Base-by-base conservation (phyloP, 2,888 invertebrate genomes). In the Coremacera marginata region DNA sequence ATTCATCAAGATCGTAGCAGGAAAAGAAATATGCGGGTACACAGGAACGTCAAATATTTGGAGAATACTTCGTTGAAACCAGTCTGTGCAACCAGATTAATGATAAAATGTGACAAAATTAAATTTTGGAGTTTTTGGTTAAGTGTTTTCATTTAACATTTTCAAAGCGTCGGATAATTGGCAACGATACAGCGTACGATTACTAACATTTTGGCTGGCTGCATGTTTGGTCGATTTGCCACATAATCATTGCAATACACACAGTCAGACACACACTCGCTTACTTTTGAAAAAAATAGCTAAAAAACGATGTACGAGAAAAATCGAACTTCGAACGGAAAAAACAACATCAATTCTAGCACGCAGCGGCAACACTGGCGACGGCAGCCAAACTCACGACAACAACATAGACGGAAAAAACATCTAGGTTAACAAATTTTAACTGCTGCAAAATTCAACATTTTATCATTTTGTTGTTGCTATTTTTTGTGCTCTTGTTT, bases 381-480 rank as follows among this genome's bases (percentile, higher is more conserved):
- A 65, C 60, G 62, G 51, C 57, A 44, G 44, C 25, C 52, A 65
- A 55, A 55, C 51, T 74, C 44, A 63, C 70, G 72, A 76, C 65
- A 68, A 70, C 70, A 70, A 70, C 52, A 72, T 34, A 55, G 73
- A 76, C 73, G 19, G 37, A 44, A 70, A n/a, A 55, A 72, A 62
- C 78, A 75, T 65, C 74, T 79, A 72, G 79, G 77, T 73, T 75
- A 79, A 79, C 75, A 77, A 77, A 75, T 68, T 79, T 79, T 57
- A 49, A 72, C 68, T 77, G 55, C 73, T 79, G 77, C 68, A 77
- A 78, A 78, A 77, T 63, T 77, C 51, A 78, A 79, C 77, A 76
- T 37, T 70, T 52, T 25, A 57, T 37, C 52, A 55, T 55, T 71
- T 72, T 75, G 37, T 31, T 37, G 22, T 57, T 67, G 31, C 5